Base-by-base conservation (phyloP, 2,113 vertebrate genomes). In the Prunella fulvescens region DNA sequence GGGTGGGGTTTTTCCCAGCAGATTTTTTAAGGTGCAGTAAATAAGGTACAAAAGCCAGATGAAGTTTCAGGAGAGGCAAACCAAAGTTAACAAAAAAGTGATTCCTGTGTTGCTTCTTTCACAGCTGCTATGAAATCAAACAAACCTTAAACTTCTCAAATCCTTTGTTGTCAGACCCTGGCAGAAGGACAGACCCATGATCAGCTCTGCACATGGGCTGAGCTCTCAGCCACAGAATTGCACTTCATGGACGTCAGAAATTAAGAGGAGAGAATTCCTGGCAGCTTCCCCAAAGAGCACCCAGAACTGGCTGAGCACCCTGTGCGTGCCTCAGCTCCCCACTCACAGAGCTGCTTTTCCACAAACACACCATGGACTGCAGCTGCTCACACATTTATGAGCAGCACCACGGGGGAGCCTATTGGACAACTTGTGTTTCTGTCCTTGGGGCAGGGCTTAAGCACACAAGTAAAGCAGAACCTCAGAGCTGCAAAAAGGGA, bases 1-100 rank as follows among this genome's bases (percentile, higher is more conserved):
- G 14, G 2, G 1, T 5, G 19, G 3, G 4, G 0, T 19, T 45
- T 58, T 77, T 39, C 9, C 19, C n/a, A 44, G 53, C 31, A 50
- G 7, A n/a, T 62, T 62, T 44, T 80, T 80, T 48, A 26, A 25
- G 0, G 4, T 42, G 22, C 10, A 7, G 1, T 20, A 85, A 90
- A 73, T 67, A 60, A 86, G 16, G 45, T 44, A 47, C 19, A 78
- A 73, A 77, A 66, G 4, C 14, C 66, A 86, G 26, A 50, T 5
- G 24, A 48, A 66, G 39, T 17, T 13, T 44, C 3, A 3, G 8
- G 48, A 53, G 53, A 39, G 13, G 35, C 35, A 60, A 79, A 71
- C 9, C 17, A 66, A 76, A 64, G 20, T 31, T 62, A n/a, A 31
- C 54, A 65, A 25, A 28, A 33, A 87, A 90, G 61, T 4, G 8